These are phyloP conservation scores for Penaeus monodon DNA, from an alignment of 2,888 invertebrate species.

Conservation along the genomic window DNA sequence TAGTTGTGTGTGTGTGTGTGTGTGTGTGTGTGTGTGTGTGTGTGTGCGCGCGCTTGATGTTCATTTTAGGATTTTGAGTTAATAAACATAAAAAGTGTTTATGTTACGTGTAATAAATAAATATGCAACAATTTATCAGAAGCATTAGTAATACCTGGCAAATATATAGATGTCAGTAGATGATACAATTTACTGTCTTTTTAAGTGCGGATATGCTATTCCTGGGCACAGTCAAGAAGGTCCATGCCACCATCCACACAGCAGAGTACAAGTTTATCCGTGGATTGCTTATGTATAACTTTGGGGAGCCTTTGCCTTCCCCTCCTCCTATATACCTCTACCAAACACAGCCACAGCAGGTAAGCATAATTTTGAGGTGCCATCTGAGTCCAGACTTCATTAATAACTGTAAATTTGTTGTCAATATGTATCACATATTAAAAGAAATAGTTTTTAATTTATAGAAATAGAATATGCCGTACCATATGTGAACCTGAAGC, in stretches of 20 bases:
- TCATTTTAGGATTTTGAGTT: too few relatives aligned
- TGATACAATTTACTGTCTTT: constrained; percentile 29
- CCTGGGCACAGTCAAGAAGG: constrained; percentile 87
- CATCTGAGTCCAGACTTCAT: background rate
- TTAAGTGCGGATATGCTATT: constrained; percentile 84
- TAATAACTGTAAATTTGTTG: too few relatives aligned
- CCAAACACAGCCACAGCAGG: constrained; percentile 41
- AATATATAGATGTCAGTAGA: background rate
- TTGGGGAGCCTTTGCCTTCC: constrained; percentile 82
- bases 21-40: too few relatives aligned
- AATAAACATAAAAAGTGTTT: too few relatives aligned
- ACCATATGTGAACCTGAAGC: too few relatives aligned
- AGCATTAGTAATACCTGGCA: background rate
- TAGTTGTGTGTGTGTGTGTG: too few relatives aligned
- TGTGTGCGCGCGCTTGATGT: too few relatives aligned
- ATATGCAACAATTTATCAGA: background rate
- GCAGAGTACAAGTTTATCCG: constrained; percentile 89
- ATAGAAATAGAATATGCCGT: too few relatives aligned
- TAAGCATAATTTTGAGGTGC: background rate
- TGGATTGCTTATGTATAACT: constrained; percentile 88
- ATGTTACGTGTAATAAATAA: background rate
- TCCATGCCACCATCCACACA: constrained; percentile 85
- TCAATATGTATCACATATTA: too few relatives aligned
- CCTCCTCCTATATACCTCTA: constrained; percentile 35
- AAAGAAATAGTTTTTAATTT: too few relatives aligned